Evolutionary conservation across 2,797 vertebrate species (phyloP), one percentile per base, ranked within the genome.

Genomic region (Borostomias antarcticus): DNA sequence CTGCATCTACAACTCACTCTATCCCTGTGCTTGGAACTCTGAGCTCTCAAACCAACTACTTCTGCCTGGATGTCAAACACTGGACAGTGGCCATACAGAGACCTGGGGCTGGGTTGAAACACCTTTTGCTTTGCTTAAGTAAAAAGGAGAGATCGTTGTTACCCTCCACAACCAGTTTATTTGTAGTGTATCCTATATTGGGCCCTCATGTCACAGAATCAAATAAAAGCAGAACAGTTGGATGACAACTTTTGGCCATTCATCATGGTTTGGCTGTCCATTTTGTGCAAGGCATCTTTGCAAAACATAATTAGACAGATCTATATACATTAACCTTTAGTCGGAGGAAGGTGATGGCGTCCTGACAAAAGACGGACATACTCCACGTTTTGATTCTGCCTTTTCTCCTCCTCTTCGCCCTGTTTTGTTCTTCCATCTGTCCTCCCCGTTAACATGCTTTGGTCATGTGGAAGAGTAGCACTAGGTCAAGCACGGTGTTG

Each of bases 381-480:
- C 78, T 87, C 13, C 69, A 90, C 84, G 69, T 80, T 88, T 1
- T 72, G 80, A 29, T 81, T 89, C 6, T 89, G 74, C 80, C 81
- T 85, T 62, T 88, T 88, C 74, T 89, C 84, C 13, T 72, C 71
- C 51, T 90, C 21, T 65, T 86, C 69, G 77, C 77, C 19, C 79
- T 37, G 58, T 78, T 75, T 0, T 80, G 82, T 50, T 89, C 79
- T 82, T 81, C 90, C 89, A 91, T 13, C 80, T 37, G 26, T 89
- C 84, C 64, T 70, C 80, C 70, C 83, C 82, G 69, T 86, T 85
- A 79, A 85, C 85, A 33, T 91, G 84, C 86, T 82, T 88, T 88
- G 62, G 88, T 86, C 6, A 87, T 77, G 15, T 91, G 89, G 75
- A 92, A 89, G 79, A 89, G 81, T 80, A 89, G 80, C 60, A 86